Evolutionary conservation across 2,113 vertebrate genomes (phyloP).

Genomic region (Cyprinodon variegatus): DNA sequence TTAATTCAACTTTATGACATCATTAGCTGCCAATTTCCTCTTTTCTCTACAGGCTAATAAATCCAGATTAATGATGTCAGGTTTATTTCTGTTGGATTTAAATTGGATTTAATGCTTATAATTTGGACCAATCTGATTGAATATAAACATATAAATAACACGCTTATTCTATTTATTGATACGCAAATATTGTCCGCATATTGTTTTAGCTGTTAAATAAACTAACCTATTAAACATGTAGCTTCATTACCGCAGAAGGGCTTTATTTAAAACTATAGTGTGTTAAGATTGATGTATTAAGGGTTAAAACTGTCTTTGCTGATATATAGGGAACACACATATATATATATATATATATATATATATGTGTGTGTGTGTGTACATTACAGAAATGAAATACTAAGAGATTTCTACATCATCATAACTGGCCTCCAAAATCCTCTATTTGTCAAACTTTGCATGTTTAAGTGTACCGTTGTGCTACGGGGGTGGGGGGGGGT

Average conservation of each 20-base stretch:
- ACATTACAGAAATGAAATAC: conserved; percentile 7
- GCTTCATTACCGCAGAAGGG: neutral
- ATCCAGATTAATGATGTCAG: neutral
- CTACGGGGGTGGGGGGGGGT: neutral
- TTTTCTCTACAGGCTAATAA: neutral
- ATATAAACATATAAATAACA: neutral
- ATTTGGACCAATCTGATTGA: neutral
- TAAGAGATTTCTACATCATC: conserved; percentile 10
- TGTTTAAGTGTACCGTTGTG: conserved; percentile 4
- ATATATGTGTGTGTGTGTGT: conserved; percentile 20
- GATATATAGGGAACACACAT: conserved; percentile 18
- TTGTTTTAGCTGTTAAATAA: neutral
- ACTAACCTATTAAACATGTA: neutral
- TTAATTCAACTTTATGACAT: neutral
- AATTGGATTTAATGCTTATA: neutral
- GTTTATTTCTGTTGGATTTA: neutral
- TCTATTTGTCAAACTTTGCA: conserved; percentile 52
- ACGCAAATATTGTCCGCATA: neutral
- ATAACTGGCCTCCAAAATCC: conserved; percentile 30
- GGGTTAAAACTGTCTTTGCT: conserved; percentile 9
- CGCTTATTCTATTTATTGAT: neutral
- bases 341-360: too few relatives aligned
- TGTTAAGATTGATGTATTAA: neutral
- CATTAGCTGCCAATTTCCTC: neutral
- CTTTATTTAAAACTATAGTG: neutral